These are phyloP conservation scores for Pectinophora gossypiella DNA, from an alignment of 1,140 invertebrate species.

Conservation along the genomic window DNA sequence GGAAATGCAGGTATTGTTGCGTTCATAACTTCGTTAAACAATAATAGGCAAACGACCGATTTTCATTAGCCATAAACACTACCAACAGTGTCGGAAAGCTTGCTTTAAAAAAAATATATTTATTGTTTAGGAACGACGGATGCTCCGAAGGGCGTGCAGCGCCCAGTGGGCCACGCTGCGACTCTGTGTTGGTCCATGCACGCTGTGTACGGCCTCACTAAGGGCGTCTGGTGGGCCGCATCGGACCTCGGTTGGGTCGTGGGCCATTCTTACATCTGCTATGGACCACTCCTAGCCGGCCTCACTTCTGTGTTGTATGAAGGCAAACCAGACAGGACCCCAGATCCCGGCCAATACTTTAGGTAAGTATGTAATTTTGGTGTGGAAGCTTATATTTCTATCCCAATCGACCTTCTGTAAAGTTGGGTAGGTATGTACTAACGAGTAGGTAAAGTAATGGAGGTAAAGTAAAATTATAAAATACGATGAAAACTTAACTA, in stretches of 20 bases:
- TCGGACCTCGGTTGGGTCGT: conserved; percentile 96
- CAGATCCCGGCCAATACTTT: conserved; percentile 93
- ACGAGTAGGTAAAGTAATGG: no score
- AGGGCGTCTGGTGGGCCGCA: conserved; percentile 93
- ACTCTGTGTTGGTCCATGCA: conserved; percentile 90
- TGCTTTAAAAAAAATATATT: background rate
- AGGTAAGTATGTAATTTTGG: conserved; percentile 77
- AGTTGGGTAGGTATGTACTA: no score
- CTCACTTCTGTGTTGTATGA: conserved; percentile 94
- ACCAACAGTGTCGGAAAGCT: no score
- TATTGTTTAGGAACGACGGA: conserved; percentile 71
- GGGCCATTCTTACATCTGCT: conserved; percentile 95
- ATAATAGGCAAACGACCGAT: no score
- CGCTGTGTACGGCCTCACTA: conserved; percentile 87
- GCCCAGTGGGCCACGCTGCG: conserved; percentile 91
- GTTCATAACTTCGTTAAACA: no score
- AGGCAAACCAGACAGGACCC: conserved; percentile 95
- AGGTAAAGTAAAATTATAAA: no score
- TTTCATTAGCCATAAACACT: no score
- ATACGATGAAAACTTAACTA: no score
- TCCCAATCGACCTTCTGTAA: no score
- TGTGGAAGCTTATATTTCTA: no score
- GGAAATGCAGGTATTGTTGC: no score
- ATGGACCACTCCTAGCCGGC: conserved; percentile 89
- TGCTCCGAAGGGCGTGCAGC: conserved; percentile 88